Percentiles rank a stretch among this genome's conserved stretches.
These are phyloP conservation scores for Antigone vipio DNA, from an alignment of 2,113 vertebrate species.

Conservation along the genomic window DNA sequence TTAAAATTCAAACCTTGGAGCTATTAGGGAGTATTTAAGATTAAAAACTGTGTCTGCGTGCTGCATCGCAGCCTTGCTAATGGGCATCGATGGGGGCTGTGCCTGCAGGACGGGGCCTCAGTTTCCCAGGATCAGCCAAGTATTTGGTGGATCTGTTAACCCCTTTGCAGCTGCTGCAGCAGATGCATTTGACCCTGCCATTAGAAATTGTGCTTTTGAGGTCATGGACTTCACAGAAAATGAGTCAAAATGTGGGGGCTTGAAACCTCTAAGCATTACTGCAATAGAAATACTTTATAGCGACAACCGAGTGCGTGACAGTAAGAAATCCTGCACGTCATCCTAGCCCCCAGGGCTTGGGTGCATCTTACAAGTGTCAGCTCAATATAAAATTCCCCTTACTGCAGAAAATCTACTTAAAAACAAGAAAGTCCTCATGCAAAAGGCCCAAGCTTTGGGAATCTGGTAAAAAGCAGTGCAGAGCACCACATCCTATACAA, in stretches of 20 bases:
- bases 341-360: not conserved
- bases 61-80: not conserved
- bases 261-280: not conserved
- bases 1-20: slow-evolving; percentile 14
- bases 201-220: not conserved
- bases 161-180: not conserved
- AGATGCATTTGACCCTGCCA: not conserved
- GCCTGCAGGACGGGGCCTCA: not conserved
- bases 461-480: not conserved
- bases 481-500: not conserved
- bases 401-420: not conserved
- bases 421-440: not conserved
- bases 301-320: not conserved
- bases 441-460: not conserved
- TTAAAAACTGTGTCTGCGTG: not conserved
- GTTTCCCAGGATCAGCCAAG: not conserved
- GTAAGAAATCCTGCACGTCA: not conserved
- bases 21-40: not conserved
- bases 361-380: fast-evolving
- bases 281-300: not conserved
- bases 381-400: not conserved
- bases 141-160: not conserved
- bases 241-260: not conserved
- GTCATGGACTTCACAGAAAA: not conserved
- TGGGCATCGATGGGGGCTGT: not conserved